Evolutionary conservation across 2,888 invertebrate species (phyloP), one percentile per base, ranked within the genome.

Genomic region (Chydorus sphaericus): DNA sequence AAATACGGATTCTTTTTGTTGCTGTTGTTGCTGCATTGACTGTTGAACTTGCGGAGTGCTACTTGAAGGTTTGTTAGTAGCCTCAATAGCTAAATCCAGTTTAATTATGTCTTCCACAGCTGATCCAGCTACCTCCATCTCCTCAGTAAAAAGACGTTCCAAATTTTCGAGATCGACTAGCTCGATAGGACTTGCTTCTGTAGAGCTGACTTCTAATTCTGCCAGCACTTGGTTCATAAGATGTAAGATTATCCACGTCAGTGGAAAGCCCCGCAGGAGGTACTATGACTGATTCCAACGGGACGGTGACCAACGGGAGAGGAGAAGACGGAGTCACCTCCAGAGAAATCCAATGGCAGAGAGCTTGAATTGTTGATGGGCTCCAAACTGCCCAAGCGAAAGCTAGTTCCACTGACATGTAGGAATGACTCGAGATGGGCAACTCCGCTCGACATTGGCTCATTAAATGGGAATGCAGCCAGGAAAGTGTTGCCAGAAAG

Each of bases 1-100:
- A 69, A 98, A 92, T n/a, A 96, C 89, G 8, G 92, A 91, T 70
- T 96, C 94, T 64, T 92, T 91, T 66, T 23, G 44, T 23, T 44
- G 44, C 20, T 44, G 44, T 26, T 44, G 44, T 16, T 44, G 44
- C 44, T 44, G n/a, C n/a, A n/a, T n/a, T n/a, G n/a, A n/a, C n/a
- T n/a, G 44, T 23, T 44, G 44, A 3, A 44, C 44, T n/a, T n/a
- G n/a, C n/a, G n/a, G n/a, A n/a, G n/a, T n/a, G n/a, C n/a, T n/a
- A 14, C 44, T 10, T 14, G 18, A 16, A 14, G 44, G 44, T 20
- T 44, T 44, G n/a, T n/a, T n/a, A 5, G 44, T 26, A 44, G 2
- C 68, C 63, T 20, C 67, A 64, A 14, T 69, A 65, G n/a, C n/a
- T n/a, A n/a, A n/a, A n/a, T n/a, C n/a, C n/a, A n/a, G n/a, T n/a